These are phyloP conservation scores for Pentalonia nigronervosa DNA, from an alignment of 1,140 invertebrate species.

Conservation along the genomic window DNA sequence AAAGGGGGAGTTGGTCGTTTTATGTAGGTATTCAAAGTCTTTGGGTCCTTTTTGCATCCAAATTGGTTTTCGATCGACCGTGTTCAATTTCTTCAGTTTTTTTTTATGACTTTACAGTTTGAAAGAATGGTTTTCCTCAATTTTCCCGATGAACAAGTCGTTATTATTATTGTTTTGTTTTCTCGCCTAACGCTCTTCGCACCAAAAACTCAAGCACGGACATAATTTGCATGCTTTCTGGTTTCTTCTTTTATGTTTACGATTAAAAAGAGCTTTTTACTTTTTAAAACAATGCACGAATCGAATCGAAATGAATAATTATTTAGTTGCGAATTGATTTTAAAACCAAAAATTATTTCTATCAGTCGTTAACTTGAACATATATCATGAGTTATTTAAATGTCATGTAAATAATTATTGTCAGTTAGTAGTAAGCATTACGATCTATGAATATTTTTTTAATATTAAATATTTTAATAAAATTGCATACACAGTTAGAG, in stretches of 20 bases:
- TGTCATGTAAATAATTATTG: not conserved
- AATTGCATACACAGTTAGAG: not conserved
- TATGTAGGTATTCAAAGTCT: constrained; percentile 36
- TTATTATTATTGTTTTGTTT: constrained; percentile 50
- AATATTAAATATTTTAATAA: not conserved
- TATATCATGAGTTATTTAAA: not conserved
- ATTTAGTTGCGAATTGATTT: not conserved
- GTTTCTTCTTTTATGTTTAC: not conserved
- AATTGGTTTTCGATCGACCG: constrained; percentile 54
- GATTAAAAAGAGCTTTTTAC: constrained; percentile 41
- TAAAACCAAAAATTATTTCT: constrained; percentile 18
- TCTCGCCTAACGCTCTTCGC: not conserved
- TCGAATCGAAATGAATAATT: constrained; percentile 16
- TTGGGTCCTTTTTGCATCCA: constrained; percentile 43
- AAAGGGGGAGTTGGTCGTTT: not conserved
- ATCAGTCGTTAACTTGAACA: not conserved
- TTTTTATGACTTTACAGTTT: constrained; percentile 27
- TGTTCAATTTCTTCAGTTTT: constrained; percentile 32
- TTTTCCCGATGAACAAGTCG: constrained; percentile 51
- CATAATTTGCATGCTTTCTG: constrained; percentile 4
- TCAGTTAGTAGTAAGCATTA: not conserved
- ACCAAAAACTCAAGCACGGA: constrained; percentile 4
- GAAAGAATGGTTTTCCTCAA: constrained; percentile 41
- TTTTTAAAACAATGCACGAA: not conserved
- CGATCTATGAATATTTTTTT: not conserved